These are phyloP conservation scores for Cotesia glomerata DNA, from an alignment of 1,140 invertebrate species.

Conservation along the genomic window DNA sequence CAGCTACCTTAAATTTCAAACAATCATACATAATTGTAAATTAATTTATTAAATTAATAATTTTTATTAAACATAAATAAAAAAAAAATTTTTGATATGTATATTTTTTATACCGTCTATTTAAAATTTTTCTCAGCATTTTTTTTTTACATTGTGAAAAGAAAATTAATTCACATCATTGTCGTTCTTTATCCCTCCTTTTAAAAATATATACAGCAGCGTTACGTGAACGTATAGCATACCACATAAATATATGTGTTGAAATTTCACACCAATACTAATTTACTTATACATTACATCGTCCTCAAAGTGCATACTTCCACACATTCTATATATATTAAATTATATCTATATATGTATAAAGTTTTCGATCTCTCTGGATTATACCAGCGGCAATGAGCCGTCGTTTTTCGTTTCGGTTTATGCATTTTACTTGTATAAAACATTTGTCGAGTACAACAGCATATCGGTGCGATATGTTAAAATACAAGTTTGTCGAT, in stretches of 20 bases:
- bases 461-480: no score
- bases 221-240: conserved; percentile 4
- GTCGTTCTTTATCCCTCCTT: background rate
- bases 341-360: no score
- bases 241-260: background rate
- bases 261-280: background rate
- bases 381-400: conserved; percentile 7
- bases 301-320: background rate
- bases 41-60: no score
- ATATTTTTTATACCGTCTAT: background rate
- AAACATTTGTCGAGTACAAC: no score
- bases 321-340: background rate
- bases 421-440: no score
- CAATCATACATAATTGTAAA: no score
- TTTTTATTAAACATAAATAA: no score
- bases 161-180: conserved; percentile 13
- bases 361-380: conserved; percentile 12
- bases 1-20: no score
- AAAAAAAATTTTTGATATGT: no score
- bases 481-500: no score
- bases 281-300: background rate
- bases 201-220: background rate
- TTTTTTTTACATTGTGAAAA: conserved; percentile 1
- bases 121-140: conserved; percentile 5
- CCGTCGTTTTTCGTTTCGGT: background rate